phyloP scores from a whole-genome alignment of 92 coral and sea anemone species.

The Epizoanthus illoricatus region DNA sequence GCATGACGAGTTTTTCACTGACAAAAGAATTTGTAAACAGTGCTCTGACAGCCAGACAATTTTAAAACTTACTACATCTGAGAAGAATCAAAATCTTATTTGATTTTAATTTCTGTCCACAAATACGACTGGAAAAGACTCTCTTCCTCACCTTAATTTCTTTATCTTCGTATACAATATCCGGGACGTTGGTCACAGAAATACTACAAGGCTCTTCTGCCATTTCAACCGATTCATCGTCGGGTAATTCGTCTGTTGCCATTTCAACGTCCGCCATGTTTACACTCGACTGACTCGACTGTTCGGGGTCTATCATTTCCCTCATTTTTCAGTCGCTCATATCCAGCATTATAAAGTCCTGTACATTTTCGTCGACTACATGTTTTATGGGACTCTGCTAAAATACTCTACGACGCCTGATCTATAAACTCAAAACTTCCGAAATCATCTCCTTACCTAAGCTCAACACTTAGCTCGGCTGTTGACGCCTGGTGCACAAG shows the following conservation, averaged over 20 bases:
- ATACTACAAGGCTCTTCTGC: constrained; percentile 61
- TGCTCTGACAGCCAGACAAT: too few species aligned
- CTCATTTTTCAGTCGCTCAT: constrained; percentile 2
- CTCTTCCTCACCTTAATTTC: constrained; percentile 63
- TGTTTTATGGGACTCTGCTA: background rate
- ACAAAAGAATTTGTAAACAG: too few species aligned
- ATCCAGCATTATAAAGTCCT: constrained; percentile 3
- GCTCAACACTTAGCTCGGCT: too few species aligned
- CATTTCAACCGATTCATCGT: constrained; percentile 8
- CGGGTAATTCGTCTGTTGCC: constrained; percentile 22
- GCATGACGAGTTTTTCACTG: too few species aligned
- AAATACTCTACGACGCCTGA: background rate
- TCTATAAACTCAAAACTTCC: too few species aligned
- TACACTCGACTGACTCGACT: constrained; percentile 4
- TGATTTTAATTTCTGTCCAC: background rate
- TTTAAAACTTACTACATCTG: too few species aligned
- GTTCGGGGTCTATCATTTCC: background rate
- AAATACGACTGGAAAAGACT: background rate
- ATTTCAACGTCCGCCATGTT: constrained; percentile 41
- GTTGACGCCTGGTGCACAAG: too few species aligned
- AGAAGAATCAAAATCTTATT: too few species aligned
- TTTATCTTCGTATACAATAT: constrained; percentile 70
- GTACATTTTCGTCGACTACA: background rate
- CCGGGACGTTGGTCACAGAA: constrained; percentile 88
- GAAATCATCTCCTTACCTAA: too few species aligned